Conservation (phyloP, 37 sponge, comb jelly and placozoan species). For the Crambe crambe region DNA sequence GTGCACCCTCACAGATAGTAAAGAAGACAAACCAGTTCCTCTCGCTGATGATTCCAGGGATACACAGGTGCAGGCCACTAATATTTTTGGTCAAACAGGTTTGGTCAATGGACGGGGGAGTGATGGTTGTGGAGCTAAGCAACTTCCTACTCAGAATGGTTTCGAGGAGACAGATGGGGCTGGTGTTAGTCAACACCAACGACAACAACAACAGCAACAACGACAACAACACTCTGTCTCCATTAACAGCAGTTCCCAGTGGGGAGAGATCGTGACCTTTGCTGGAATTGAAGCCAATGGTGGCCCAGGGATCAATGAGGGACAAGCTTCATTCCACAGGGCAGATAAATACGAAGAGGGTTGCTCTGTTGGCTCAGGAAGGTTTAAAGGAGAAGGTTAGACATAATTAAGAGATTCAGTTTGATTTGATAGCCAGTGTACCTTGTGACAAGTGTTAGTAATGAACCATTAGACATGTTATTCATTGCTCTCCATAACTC, state of each 20-base stretch:
- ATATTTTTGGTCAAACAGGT: not conserved
- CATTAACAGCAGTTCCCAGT: no score
- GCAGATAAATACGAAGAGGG: not conserved
- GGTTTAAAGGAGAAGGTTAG: no score
- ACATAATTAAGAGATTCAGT: no score
- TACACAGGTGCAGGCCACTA: not conserved
- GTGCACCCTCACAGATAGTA: slow-evolving; percentile 4
- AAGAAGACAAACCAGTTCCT: not conserved
- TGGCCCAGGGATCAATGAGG: no score
- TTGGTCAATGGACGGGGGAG: not conserved
- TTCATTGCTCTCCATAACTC: no score
- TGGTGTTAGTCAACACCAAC: not conserved
- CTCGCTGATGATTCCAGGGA: not conserved
- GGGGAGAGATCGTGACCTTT: not conserved
- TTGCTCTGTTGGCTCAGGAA: not conserved
- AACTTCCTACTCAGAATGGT: not conserved
- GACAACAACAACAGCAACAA: no score
- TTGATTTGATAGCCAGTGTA: no score
- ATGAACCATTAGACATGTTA: no score
- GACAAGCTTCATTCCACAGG: not conserved
- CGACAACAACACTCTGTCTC: no score
- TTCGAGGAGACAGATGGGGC: not conserved
- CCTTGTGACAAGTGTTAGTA: no score
- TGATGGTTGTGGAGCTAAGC: not conserved
- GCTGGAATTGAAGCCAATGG: not conserved